Evolutionary conservation across 2,888 invertebrate genomes (phyloP).

Genomic region (Thelaira solivaga): DNA sequence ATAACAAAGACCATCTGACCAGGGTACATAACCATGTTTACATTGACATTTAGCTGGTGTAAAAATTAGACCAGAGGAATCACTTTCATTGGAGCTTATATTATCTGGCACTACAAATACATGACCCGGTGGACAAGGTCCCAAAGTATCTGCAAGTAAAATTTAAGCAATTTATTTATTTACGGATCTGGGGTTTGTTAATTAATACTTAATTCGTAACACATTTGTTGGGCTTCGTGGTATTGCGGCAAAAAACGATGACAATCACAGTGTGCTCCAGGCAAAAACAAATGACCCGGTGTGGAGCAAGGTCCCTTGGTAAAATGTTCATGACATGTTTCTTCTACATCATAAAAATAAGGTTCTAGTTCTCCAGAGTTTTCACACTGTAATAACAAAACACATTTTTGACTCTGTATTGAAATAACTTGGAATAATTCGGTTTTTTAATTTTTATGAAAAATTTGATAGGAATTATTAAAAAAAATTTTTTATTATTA

Average conservation of each 20-base stretch:
- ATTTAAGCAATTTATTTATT: neutral
- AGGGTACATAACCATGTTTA: conserved; percentile 82
- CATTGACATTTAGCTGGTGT: conserved; percentile 82
- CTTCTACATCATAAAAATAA: conserved; percentile 81
- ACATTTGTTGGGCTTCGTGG: conserved; percentile 82
- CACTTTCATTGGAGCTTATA: conserved; percentile 54
- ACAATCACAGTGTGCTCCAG: conserved; percentile 85
- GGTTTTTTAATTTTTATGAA: too few relatives aligned
- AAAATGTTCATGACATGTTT: conserved; percentile 89
- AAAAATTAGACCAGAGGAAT: conserved; percentile 29
- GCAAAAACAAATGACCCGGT: conserved; percentile 86
- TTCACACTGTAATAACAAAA: conserved; percentile 77
- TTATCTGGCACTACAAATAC: conserved; percentile 80
- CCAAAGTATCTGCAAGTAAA: conserved; percentile 81
- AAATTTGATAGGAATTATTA: too few relatives aligned
- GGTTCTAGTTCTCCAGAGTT: conserved; percentile 78
- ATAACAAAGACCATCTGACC: conserved; percentile 85
- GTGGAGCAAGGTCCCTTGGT: conserved; percentile 88
- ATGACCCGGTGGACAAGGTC: conserved; percentile 87
- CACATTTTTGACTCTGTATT: too few relatives aligned
- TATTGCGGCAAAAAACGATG: conserved; percentile 85
- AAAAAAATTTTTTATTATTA: too few relatives aligned
- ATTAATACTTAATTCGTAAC: conserved; percentile 84
- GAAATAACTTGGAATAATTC: too few relatives aligned
- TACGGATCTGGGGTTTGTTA: too few relatives aligned